Evolutionary conservation across 2,113 vertebrate species (phyloP), one percentile per base, ranked within the genome.

Genomic region (Marcusenius ussheri): DNA sequence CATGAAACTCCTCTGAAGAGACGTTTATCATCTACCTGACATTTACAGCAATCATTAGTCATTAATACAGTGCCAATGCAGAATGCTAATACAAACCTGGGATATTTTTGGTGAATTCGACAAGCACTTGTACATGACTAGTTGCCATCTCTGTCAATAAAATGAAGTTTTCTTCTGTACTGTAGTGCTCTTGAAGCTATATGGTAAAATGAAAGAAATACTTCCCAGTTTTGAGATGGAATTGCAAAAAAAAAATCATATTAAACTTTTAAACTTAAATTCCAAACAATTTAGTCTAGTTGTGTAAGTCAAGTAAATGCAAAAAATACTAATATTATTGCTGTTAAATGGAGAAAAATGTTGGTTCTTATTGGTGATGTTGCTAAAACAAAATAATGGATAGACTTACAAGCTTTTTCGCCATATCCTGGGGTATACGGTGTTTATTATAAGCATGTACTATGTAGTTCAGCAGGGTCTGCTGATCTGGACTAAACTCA

Each of bases 31-130:
- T 87, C 3, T 21, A 53, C 11, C 17, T 51, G 5, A 51, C 3
- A 35, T 51, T 9, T 56, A 53, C n/a, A 53, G 50, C 4, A 31
- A 39, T 53, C 11, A 35, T 87, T 31, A 35, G n/a, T 87, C n/a
- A 27, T 31, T 19, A 50, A 31, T 31, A 56, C 49, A 15, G 1
- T 21, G 19, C 21, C 42, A 46, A 46, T 46, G 10, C 39, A 84
- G 42, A 35, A 39, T 42, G 74, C 3, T 47, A 47, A 47, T 4
- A 87, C 89, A 83, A 96, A 98, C 97, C 98, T 98, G 98, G 98
- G 89, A 99, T 96, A 89, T 96, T 98, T 96, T 99, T 99, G 15
- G 98, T 99, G 95, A 99, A 99, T 95, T 99, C 98, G 91, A 99
- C 98, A 62, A 99, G 96, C 89, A 99, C 96, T 91, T 99, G 98